These are phyloP conservation scores for Ceyx cyanopectus DNA, from an alignment of 2,113 vertebrate species.

Conservation along the genomic window DNA sequence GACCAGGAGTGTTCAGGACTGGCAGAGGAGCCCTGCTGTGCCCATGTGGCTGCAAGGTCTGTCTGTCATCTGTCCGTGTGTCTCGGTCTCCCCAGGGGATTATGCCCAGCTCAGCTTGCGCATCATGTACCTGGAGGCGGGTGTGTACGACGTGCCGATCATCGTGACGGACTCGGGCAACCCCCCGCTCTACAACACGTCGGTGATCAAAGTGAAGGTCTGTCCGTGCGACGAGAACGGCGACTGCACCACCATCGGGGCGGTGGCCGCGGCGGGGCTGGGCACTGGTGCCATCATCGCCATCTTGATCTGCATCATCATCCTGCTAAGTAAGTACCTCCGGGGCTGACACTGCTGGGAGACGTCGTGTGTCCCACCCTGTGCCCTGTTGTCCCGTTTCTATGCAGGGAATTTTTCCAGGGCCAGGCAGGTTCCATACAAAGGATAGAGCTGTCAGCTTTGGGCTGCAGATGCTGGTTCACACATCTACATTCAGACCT, in stretches of 20 bases:
- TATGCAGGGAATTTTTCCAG: fast-evolving
- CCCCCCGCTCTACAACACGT: conserved; percentile 91
- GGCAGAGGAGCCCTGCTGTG: not conserved
- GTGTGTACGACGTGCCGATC: conserved; percentile 92
- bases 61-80: not conserved
- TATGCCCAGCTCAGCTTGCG: conserved; percentile 89
- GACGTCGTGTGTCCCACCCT: not conserved
- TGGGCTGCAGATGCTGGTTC: not conserved
- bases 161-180: conserved; percentile 94
- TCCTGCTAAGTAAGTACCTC: conserved; percentile 87
- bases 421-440: fast-evolving
- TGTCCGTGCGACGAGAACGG: conserved; percentile 93
- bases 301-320: conserved; percentile 94
- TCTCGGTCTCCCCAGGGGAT: conserved; percentile 80
- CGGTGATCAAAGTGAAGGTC: conserved; percentile 95
- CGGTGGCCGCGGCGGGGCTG: conserved; percentile 89
- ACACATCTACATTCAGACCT: not conserved
- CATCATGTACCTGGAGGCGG: conserved; percentile 91
- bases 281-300: conserved; percentile 95
- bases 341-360: not conserved
- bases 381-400: not conserved
- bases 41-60: not conserved
- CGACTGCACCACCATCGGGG: conserved; percentile 91
- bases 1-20: not conserved
- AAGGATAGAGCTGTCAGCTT: not conserved